Evolutionary conservation across 2,797 vertebrate genomes (phyloP).

Genomic region (Helarctos malayanus): DNA sequence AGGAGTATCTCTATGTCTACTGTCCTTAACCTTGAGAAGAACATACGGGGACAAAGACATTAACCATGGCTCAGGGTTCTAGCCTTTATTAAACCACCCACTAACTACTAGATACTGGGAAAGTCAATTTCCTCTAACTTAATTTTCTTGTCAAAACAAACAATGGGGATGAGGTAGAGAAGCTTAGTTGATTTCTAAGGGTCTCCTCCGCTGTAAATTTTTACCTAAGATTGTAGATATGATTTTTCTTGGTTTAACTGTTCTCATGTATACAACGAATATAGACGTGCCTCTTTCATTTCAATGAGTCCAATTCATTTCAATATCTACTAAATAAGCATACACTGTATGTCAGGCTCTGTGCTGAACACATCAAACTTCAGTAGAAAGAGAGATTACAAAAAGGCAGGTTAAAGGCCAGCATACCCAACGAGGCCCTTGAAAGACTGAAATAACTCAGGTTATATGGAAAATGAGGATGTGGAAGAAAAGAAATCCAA

Average conservation of each 20-base stretch:
- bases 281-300: slow-evolving; percentile 6
- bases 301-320: not conserved
- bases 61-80: not conserved
- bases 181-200: not conserved
- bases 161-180: not conserved
- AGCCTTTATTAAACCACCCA: not conserved
- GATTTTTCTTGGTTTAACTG: not conserved
- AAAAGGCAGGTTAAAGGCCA: not conserved
- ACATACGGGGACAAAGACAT: not conserved
- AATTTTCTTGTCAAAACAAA: slow-evolving; percentile 40
- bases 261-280: not conserved
- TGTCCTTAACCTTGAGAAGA: not conserved
- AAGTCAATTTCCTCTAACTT: not conserved
- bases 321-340: slow-evolving; percentile 47
- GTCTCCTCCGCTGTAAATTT: slow-evolving; percentile 8
- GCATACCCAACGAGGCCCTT: not conserved
- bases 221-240: not conserved
- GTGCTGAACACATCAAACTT: not conserved
- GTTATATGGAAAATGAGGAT: not conserved
- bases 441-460: not conserved
- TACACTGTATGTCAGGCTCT: not conserved
- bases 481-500: slow-evolving; percentile 54
- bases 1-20: not conserved
- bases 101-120: not conserved
- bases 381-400: not conserved